Percentiles rank a stretch among this genome's conserved stretches.
Conservation (phyloP, 2,888 invertebrate genomes). For the Conchocele bisecta region DNA sequence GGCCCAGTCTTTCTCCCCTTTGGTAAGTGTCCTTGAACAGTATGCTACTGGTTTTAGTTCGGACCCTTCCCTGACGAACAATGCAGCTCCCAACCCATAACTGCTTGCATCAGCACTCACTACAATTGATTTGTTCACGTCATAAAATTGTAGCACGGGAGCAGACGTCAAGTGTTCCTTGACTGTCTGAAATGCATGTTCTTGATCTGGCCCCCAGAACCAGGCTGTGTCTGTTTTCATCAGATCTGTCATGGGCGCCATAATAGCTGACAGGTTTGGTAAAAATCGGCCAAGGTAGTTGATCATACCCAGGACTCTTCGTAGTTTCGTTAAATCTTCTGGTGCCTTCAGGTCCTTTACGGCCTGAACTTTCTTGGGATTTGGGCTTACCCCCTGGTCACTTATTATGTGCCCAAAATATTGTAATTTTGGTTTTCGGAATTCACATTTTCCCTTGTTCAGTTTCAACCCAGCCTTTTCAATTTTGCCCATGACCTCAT, state of each 20-base stretch:
- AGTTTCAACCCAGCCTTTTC: constrained; percentile 37
- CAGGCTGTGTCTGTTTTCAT: constrained; percentile 31
- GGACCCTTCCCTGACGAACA: constrained; percentile 42
- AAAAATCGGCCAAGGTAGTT: constrained; percentile 54
- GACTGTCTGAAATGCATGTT: constrained; percentile 42
- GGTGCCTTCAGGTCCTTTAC: constrained; percentile 19
- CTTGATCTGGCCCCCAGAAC: constrained; percentile 33
- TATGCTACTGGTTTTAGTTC: constrained; percentile 55
- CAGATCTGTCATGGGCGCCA: constrained; percentile 51
- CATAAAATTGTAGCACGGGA: constrained; percentile 55
- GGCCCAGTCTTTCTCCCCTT: constrained; percentile 52
- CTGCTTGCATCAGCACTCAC: constrained; percentile 62
- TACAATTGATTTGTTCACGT: constrained; percentile 46
- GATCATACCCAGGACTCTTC: constrained; percentile 49
- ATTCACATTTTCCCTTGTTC: constrained; percentile 52
- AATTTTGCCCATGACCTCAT: constrained; percentile 21
- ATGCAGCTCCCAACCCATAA: constrained; percentile 58
- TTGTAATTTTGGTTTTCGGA: constrained; percentile 27
- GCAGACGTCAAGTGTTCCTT: constrained; percentile 47
- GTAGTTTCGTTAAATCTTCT: constrained; percentile 19
- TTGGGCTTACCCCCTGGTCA: constrained; percentile 29
- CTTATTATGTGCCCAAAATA: constrained; percentile 51
- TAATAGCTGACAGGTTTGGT: constrained; percentile 38
- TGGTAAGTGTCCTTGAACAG: constrained; percentile 58
- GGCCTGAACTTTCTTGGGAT: constrained; percentile 38